These are phyloP conservation scores for Ophion slaviceki DNA, from an alignment of 2,888 invertebrate genomes.

Conservation along the genomic window DNA sequence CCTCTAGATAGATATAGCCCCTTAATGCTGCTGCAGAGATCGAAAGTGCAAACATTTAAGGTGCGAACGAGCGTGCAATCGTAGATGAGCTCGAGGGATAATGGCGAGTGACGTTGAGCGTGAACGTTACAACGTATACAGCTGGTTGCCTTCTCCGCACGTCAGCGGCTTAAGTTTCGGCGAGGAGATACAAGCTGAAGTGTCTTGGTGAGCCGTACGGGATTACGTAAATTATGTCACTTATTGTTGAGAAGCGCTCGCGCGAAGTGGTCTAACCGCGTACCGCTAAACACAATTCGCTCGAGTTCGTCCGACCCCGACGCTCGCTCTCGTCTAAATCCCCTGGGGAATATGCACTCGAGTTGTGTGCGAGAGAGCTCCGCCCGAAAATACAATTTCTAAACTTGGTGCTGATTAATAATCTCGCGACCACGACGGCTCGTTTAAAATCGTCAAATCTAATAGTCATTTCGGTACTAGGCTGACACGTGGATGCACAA, in stretches of 20 bases:
- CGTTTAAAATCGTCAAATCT: slow-evolving; percentile 29
- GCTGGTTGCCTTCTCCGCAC: slow-evolving; percentile 39
- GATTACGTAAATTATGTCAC: slow-evolving; percentile 66
- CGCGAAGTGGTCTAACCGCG: slow-evolving; percentile 59
- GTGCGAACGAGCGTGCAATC: not conserved
- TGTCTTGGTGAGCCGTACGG: slow-evolving; percentile 56
- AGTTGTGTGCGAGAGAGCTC: not conserved
- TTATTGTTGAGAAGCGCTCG: slow-evolving; percentile 63
- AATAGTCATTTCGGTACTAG: not conserved
- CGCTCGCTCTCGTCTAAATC: slow-evolving; percentile 42
- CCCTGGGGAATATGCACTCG: slow-evolving; percentile 41
- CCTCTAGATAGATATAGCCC: no score
- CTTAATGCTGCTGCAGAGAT: not conserved
- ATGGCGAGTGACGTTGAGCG: slow-evolving; percentile 22
- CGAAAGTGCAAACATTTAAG: not conserved
- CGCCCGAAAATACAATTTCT: slow-evolving; percentile 29
- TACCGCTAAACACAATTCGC: slow-evolving; percentile 57
- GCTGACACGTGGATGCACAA: not conserved
- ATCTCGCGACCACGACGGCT: slow-evolving; percentile 18
- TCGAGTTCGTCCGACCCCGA: slow-evolving; percentile 35
- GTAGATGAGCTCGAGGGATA: not conserved
- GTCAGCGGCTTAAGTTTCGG: slow-evolving; percentile 56
- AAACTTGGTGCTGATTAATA: slow-evolving; percentile 37
- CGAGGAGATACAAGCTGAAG: slow-evolving; percentile 53
- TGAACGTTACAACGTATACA: slow-evolving; percentile 40